Percentiles rank a stretch among this genome's conserved stretches.
Evolutionary conservation across 2,888 invertebrate genomes (phyloP).

Genomic region (Stenurella melanura): DNA sequence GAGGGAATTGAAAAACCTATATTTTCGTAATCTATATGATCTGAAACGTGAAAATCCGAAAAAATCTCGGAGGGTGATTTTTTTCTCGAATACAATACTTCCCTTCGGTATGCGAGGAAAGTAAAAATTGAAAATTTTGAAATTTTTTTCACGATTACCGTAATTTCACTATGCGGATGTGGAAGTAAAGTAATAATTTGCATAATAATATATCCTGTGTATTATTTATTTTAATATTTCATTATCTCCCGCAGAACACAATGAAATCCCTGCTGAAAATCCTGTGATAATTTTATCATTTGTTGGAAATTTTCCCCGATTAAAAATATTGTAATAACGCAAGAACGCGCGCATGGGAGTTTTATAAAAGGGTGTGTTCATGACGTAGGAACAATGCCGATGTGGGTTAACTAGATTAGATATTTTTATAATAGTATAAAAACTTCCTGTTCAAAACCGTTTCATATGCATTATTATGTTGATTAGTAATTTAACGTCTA

Average conservation of each 20-base stretch:
- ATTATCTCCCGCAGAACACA: background rate
- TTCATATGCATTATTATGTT: background rate
- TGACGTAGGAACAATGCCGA: background rate
- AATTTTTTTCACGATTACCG: no score
- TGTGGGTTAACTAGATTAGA: constrained; percentile 4
- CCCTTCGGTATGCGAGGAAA: no score
- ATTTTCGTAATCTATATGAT: no score
- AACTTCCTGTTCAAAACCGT: background rate
- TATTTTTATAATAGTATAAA: background rate
- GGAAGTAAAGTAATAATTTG: no score
- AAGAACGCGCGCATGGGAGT: background rate
- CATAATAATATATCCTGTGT: background rate
- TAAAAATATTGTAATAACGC: background rate
- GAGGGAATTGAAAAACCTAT: no score
- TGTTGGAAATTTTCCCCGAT: background rate
- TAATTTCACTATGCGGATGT: no score
- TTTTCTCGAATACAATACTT: no score
- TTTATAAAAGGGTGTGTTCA: background rate
- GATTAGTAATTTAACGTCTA: background rate
- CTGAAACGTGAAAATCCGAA: no score
- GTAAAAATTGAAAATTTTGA: no score
- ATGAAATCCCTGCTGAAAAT: background rate
- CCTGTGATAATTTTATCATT: background rate
- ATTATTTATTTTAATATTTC: background rate
- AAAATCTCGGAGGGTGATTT: no score